Evolutionary conservation across 2,113 vertebrate genomes (phyloP).

Genomic region (Carollia perspicillata): DNA sequence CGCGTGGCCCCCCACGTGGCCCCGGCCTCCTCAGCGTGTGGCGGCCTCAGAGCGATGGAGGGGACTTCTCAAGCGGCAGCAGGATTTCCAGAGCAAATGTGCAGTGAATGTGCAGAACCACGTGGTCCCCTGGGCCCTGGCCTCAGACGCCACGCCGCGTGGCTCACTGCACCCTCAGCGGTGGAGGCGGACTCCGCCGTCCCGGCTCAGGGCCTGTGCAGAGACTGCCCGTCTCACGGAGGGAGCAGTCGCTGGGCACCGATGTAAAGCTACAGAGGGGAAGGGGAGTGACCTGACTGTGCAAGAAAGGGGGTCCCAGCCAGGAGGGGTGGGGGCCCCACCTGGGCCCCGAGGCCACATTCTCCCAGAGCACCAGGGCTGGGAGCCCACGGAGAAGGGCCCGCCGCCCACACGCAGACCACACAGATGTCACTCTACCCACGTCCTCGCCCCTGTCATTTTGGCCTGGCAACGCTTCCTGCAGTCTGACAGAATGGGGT

Average conservation of each 20-base stretch:
- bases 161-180: accelerated
- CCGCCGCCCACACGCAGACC: background rate
- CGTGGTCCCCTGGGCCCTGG: accelerated
- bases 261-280: too few relatives aligned
- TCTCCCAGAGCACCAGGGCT: background rate
- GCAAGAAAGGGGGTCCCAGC: background rate
- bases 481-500: background rate
- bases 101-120: background rate
- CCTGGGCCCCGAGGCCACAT: too few relatives aligned
- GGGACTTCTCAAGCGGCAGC: accelerated
- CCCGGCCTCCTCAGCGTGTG: background rate
- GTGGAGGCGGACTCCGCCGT: background rate
- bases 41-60: accelerated
- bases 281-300: background rate
- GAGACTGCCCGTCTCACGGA: accelerated
- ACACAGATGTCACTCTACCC: background rate
- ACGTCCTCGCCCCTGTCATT: background rate
- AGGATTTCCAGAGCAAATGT: too few relatives aligned
- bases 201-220: accelerated
- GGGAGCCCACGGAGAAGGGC: background rate
- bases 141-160: accelerated
- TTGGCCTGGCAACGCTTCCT: background rate
- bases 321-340: too few relatives aligned
- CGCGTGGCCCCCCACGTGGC: accelerated
- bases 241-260: accelerated